Evolutionary conservation across 2,888 invertebrate genomes (phyloP).

Genomic region (Acrocera orbiculus): DNA sequence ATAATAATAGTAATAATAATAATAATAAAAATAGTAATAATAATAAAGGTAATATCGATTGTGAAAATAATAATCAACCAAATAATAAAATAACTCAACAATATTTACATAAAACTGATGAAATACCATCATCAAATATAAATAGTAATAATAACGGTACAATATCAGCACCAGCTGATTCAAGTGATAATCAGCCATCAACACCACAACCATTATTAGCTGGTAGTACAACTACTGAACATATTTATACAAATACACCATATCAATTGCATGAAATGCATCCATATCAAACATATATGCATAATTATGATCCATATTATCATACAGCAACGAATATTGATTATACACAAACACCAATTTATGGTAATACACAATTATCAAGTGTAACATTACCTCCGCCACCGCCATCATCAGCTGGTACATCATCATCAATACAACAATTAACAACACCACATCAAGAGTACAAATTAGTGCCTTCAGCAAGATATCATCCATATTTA

Average conservation of each 20-base stretch:
- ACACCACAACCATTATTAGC: slow-evolving; percentile 24
- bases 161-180: slow-evolving; percentile 55
- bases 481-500: slow-evolving; percentile 14
- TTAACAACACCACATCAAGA: slow-evolving; percentile 12
- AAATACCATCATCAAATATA: background rate
- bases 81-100: slow-evolving; percentile 31
- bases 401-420: slow-evolving; percentile 17
- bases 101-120: slow-evolving; percentile 1
- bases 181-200: slow-evolving; percentile 42
- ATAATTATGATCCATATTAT: slow-evolving; percentile 21
- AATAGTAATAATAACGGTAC: slow-evolving; percentile 27
- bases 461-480: slow-evolving; percentile 17
- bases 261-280: slow-evolving; percentile 10
- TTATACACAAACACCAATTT: too few relatives aligned
- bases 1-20: background rate
- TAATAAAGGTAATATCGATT: too few relatives aligned
- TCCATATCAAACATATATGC: slow-evolving; percentile 14
- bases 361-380: too few relatives aligned
- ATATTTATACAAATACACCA: too few relatives aligned
- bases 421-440: slow-evolving; percentile 5
- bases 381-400: slow-evolving; percentile 29
- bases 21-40: slow-evolving; percentile 30
- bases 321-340: too few relatives aligned
- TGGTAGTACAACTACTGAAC: slow-evolving; percentile 13
- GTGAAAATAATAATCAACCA: slow-evolving; percentile 33